Evolutionary conservation across 2,888 invertebrate species (phyloP).

Genomic region (Nymphalis urticae): DNA sequence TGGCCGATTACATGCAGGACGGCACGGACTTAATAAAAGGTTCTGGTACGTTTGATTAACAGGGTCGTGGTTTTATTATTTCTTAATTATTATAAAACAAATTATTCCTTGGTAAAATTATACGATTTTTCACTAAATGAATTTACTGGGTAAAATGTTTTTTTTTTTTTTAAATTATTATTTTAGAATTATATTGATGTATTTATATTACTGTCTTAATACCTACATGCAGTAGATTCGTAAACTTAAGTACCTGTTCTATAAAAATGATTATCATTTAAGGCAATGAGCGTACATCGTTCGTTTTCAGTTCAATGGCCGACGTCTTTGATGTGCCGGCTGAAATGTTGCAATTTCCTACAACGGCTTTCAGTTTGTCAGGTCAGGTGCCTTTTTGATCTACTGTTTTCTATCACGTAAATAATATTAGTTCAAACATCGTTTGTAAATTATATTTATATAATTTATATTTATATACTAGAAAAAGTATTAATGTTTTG

Average conservation of each 20-base stretch:
- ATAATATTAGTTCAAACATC: constrained; percentile 34
- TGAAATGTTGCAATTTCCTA: constrained; percentile 64
- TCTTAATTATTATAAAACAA: constrained; percentile 41
- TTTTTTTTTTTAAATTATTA: no score
- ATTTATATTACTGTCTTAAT: no score
- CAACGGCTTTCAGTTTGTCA: constrained; percentile 50
- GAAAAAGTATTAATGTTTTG: constrained; percentile 21
- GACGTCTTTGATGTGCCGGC: constrained; percentile 67
- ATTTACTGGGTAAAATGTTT: no score
- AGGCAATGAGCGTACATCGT: constrained; percentile 44
- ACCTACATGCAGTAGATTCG: background rate
- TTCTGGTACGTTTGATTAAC: constrained; percentile 28
- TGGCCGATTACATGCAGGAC: constrained; percentile 71
- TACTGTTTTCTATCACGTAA: constrained; percentile 44
- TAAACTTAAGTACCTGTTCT: background rate
- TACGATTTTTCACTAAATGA: no score
- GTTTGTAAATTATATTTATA: constrained; percentile 25
- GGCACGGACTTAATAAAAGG: constrained; percentile 35
- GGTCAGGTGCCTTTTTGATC: constrained; percentile 62
- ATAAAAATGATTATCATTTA: constrained; percentile 30
- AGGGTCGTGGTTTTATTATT: constrained; percentile 33
- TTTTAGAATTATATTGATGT: no score
- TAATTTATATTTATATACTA: no score
- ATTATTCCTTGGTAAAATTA: no score
- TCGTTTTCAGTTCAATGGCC: constrained; percentile 65